Conservation (phyloP, 2,113 vertebrate species). For the Pardalotus punctatus region DNA sequence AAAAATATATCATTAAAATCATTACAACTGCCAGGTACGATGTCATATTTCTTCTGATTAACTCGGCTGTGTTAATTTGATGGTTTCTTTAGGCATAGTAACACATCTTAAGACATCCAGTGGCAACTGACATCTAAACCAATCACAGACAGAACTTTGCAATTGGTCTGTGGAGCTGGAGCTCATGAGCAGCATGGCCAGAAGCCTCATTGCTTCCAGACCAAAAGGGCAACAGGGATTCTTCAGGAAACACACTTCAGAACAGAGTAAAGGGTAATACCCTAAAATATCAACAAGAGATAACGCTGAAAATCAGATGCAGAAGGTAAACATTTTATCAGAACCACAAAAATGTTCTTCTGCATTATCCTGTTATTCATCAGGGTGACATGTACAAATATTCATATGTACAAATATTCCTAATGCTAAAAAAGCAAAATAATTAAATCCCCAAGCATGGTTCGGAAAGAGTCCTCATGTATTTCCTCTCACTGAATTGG, state of each 20-base stretch:
- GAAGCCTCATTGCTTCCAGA: background rate
- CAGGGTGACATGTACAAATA: background rate
- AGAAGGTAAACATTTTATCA: background rate
- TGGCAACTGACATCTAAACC: background rate
- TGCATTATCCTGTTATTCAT: background rate
- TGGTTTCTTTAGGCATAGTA: background rate
- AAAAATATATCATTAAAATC: background rate
- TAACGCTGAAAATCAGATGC: background rate
- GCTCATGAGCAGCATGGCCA: background rate
- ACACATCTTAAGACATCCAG: background rate
- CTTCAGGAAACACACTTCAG: background rate
- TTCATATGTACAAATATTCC: background rate
- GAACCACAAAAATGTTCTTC: background rate
- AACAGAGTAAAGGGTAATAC: background rate
- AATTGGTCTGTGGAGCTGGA: background rate
- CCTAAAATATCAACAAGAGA: background rate
- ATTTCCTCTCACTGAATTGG: background rate
- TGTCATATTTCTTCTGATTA: background rate
- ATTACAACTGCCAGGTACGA: background rate
- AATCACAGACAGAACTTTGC: background rate
- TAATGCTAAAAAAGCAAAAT: background rate
- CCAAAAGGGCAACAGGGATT: background rate
- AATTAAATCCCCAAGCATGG: background rate
- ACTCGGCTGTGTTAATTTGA: background rate
- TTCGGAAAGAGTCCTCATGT: background rate